Percentiles rank a stretch among this genome's conserved stretches.
These are phyloP conservation scores for Perodicticus potto DNA, from an alignment of 2,797 vertebrate species.

Conservation along the genomic window DNA sequence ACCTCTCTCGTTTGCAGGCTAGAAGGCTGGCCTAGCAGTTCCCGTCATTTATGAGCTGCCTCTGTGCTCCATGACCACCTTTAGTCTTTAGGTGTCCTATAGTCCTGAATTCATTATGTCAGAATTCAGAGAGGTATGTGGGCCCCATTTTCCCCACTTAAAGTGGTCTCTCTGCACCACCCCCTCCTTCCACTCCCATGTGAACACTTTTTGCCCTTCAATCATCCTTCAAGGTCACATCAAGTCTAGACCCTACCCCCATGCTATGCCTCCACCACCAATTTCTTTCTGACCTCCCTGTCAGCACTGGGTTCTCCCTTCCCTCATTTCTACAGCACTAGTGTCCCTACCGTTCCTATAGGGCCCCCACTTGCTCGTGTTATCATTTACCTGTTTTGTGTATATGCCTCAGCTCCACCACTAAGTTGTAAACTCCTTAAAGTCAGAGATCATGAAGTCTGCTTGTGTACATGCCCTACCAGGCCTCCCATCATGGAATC, in stretches of 20 bases:
- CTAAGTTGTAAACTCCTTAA: neutral
- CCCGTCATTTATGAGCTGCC: neutral
- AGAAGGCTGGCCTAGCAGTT: neutral
- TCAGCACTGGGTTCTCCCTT: neutral
- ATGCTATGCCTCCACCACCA: neutral
- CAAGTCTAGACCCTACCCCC: neutral
- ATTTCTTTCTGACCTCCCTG: neutral
- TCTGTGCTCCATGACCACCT: neutral
- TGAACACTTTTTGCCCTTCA: neutral
- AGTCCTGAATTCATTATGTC: no score
- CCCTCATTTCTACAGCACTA: neutral
- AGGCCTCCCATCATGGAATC: neutral
- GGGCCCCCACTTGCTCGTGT: neutral
- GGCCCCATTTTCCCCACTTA: neutral
- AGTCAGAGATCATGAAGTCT: neutral
- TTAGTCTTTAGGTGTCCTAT: no score
- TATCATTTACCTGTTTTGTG: neutral
- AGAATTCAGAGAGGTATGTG: neutral
- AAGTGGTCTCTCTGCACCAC: neutral
- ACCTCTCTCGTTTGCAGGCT: rapidly evolving
- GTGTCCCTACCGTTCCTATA: no score
- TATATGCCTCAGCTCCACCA: neutral
- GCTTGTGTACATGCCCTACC: neutral
- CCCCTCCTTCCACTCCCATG: neutral
- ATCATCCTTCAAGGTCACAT: neutral